Evolutionary conservation across 2,113 vertebrate genomes (phyloP).

Genomic region (Mustelus asterias): DNA sequence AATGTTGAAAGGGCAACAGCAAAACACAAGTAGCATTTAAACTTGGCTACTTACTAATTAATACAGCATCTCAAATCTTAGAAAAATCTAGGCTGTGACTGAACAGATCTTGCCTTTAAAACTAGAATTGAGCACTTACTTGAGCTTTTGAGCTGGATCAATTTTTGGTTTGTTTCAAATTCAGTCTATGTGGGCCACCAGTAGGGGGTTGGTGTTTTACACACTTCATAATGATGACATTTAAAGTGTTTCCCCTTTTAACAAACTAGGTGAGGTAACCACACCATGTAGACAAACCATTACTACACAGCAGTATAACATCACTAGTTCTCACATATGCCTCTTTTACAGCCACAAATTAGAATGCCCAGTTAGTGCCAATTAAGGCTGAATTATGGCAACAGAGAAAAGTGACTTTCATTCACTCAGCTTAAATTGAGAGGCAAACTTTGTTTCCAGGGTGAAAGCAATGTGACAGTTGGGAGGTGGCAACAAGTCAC

Average conservation of each 20-base stretch:
- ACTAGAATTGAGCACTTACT: not conserved
- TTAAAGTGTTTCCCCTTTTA: not conserved
- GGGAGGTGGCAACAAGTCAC: not conserved
- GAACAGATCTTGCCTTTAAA: not conserved
- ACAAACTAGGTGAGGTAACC: not conserved
- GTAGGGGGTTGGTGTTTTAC: not conserved
- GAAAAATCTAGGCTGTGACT: not conserved
- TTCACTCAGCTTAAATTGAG: not conserved
- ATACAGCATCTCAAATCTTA: not conserved
- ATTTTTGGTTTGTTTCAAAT: constrained; percentile 9
- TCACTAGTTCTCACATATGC: not conserved
- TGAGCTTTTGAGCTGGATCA: not conserved
- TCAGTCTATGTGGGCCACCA: not conserved
- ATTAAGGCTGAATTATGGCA: too few species aligned
- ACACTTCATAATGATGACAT: not conserved
- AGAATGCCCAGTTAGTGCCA: not conserved
- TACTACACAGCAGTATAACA: not conserved
- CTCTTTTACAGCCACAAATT: not conserved
- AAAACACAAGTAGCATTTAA: not conserved
- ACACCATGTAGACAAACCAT: not conserved
- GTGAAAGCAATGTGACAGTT: not conserved
- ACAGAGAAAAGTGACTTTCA: not conserved
- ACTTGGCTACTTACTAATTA: not conserved
- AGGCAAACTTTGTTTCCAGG: not conserved
- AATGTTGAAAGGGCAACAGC: constrained; percentile 1